Percentiles rank a stretch among this genome's conserved stretches.
Conservation (phyloP, 1,140 invertebrate genomes). For the Camponotus pennsylvanicus region DNA sequence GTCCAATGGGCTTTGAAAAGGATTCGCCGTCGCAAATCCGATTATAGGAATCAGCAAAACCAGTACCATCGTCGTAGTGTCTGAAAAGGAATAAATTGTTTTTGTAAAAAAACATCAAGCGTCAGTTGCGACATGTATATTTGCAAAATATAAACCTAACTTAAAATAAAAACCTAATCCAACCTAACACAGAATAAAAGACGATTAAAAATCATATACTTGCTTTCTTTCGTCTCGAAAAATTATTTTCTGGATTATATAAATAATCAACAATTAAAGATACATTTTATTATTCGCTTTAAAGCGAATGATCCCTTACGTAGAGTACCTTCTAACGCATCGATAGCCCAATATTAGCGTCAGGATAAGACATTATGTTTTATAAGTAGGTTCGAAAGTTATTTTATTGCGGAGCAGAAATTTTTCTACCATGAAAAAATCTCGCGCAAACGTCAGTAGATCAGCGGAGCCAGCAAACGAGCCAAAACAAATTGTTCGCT, state of each 20-base stretch:
- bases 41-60: constrained; percentile 50
- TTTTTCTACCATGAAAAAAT: not conserved
- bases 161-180: too few relatives aligned
- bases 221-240: not conserved
- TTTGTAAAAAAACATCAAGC: not conserved
- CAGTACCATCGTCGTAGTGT: constrained; percentile 53
- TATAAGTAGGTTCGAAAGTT: not conserved
- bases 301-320: too few relatives aligned
- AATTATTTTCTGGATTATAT: not conserved
- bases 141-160: not conserved
- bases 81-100: constrained; percentile 56
- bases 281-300: too few relatives aligned
- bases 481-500: constrained; percentile 67
- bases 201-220: not conserved
- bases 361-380: not conserved
- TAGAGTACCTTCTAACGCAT: too few relatives aligned
- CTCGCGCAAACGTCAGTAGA: not conserved
- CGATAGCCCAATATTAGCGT: not conserved
- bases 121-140: not conserved
- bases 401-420: not conserved
- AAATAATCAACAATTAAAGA: not conserved
- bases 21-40: constrained; percentile 27
- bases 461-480: constrained; percentile 47
- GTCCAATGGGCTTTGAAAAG: constrained; percentile 29
- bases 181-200: not conserved